Percentiles rank a stretch among this genome's conserved stretches.
phyloP scores from a whole-genome alignment of 2,888 invertebrate species.

The Macaria notata region DNA sequence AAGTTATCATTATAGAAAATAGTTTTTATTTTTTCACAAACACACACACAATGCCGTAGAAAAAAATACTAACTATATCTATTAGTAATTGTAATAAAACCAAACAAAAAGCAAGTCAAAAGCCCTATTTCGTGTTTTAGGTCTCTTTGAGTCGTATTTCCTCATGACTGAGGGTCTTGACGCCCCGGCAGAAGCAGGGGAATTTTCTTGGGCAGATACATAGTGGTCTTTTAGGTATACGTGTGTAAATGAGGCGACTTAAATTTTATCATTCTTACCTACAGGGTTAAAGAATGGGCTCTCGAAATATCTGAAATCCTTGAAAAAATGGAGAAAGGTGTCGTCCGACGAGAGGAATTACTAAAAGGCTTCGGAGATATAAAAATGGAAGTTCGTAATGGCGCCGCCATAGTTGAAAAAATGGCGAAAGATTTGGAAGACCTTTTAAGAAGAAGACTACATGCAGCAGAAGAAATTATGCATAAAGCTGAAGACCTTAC shows the following conservation, averaged over 20 bases:
- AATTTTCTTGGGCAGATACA: no score
- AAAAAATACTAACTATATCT: no score
- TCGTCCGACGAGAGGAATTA: slow-evolving; percentile 58
- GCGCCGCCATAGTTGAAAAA: slow-evolving; percentile 60
- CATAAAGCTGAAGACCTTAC: slow-evolving; percentile 55
- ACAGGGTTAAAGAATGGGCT: slow-evolving; percentile 67
- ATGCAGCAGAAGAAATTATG: slow-evolving; percentile 66
- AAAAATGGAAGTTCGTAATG: slow-evolving; percentile 58
- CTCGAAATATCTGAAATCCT: slow-evolving; percentile 56
- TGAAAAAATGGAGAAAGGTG: slow-evolving; percentile 51
- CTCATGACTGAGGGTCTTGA: no score
- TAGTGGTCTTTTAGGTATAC: no score
- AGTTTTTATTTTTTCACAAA: background rate
- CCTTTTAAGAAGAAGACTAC: slow-evolving; percentile 51
- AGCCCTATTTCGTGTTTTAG: no score
- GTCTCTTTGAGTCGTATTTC: no score
- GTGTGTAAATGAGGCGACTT: no score
- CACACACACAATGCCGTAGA: background rate
- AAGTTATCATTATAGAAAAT: slow-evolving; percentile 37
- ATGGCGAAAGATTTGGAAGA: slow-evolving; percentile 56
- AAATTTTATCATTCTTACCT: no score
- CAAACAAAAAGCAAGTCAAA: no score
- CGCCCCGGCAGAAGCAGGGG: no score
- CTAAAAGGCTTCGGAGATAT: slow-evolving; percentile 56
- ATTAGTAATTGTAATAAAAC: no score